Evolutionary conservation across 2,888 invertebrate genomes (phyloP).

Genomic region (Sarcophaga caerulescens): DNA sequence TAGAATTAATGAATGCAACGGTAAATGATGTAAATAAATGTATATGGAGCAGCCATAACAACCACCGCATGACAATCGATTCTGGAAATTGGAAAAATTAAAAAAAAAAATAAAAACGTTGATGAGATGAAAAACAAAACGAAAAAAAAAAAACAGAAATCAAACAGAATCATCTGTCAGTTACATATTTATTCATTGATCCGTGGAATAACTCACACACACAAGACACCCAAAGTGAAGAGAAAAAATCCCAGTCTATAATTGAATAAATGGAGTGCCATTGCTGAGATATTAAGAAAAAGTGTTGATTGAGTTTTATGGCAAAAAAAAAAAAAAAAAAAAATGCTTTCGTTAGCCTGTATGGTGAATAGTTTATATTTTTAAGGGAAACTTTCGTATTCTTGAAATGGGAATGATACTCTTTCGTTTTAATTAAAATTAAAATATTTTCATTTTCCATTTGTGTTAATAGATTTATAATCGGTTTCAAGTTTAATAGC

Average conservation of each 20-base stretch:
- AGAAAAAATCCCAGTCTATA: constrained; percentile 25
- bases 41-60: constrained; percentile 39
- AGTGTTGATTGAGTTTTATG: constrained; percentile 63
- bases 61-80: neutral
- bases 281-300: constrained; percentile 53
- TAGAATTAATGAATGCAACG: constrained; percentile 31
- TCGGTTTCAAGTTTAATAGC: neutral
- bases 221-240: neutral
- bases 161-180: constrained; percentile 54
- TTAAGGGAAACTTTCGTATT: neutral
- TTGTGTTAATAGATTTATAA: constrained; percentile 23
- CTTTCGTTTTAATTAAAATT: neutral
- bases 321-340: constrained; percentile 10
- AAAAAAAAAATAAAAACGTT: neutral
- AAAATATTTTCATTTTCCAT: constrained; percentile 10
- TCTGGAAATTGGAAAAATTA: neutral
- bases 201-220: constrained; percentile 22
- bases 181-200: constrained; percentile 44
- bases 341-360: neutral
- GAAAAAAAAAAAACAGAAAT: neutral
- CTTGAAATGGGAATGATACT: no score
- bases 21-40: constrained; percentile 52
- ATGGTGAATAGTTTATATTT: neutral
- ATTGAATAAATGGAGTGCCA: constrained; percentile 42
- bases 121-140: neutral